Base-by-base conservation (phyloP, 2,113 vertebrate genomes). In the Pygoscelis antarcticus region DNA sequence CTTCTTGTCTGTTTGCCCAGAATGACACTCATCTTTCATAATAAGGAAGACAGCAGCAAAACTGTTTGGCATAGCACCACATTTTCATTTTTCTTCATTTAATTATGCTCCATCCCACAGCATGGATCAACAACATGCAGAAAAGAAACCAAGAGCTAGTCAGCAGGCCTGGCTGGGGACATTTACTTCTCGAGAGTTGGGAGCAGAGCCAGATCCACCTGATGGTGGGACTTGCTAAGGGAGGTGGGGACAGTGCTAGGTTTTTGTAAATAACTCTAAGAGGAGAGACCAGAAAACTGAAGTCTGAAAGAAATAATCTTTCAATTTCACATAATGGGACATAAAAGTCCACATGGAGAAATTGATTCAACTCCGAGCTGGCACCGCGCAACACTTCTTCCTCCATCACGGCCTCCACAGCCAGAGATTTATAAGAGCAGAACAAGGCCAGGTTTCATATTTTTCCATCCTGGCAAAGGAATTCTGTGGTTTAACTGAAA, bases 311-410 rank as follows among this genome's bases (percentile, higher is more conserved):
- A 94, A 96, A 86, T 42, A 93, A 96, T 97, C 86, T 96, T 98
- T 98, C 95, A 94, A 8, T 97, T 98, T 98, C 97, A 97, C 62
- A 71, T 87, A 96, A 77, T 10, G 36, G 87, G 94, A 93, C 93
- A 93, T 95, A 95, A 94, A 98, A 97, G 89, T 96, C 82, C 40
- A 94, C 42, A 72, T n/a, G 66, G 77, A 96, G 87, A 98, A 98
- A 98, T 40, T 81, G 95, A 96, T 95, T 97, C 82, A 80, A 21
- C 89, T 92, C 54, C 42, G 58, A 97, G 82, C 71, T 6, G 2
- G 61, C 76, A 92, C 80, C 26, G 23, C 87, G 96, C 83, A 93
- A 66, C 49, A 76, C 90, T 97, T 93, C 95, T 93, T 97, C 89
- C 86, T 95, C 87, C 82, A 89, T 83, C 74, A 93, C 2, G 14